Evolutionary conservation across 1,140 invertebrate species (phyloP).

Genomic region (Homalodisca vitripennis): DNA sequence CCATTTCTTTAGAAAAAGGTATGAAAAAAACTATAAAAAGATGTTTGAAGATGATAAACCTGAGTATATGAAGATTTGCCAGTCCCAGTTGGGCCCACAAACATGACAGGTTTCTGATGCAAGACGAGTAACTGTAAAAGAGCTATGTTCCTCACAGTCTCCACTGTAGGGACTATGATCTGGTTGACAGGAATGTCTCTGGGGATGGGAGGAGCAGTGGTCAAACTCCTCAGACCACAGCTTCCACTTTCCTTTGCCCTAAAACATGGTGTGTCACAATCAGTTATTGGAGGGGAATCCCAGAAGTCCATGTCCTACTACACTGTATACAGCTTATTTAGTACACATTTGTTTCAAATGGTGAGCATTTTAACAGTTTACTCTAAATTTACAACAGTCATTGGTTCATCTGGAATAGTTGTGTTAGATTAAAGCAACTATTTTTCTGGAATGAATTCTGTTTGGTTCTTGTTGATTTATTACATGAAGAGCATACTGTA

Average conservation of each 20-base stretch:
- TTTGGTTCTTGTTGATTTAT: too few relatives aligned
- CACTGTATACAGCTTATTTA: too few relatives aligned
- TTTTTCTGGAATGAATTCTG: too few relatives aligned
- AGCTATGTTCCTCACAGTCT: constrained; percentile 57
- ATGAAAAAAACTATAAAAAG: constrained; percentile 72
- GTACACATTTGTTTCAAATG: too few relatives aligned
- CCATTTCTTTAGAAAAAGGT: too few relatives aligned
- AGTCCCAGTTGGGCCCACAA: constrained; percentile 79
- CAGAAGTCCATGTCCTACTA: too few relatives aligned
- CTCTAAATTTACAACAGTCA: too few relatives aligned
- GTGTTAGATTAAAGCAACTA: too few relatives aligned
- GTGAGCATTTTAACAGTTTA: too few relatives aligned
- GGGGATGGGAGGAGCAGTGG: constrained; percentile 74
- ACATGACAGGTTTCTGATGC: constrained; percentile 63
- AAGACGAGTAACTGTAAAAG: constrained; percentile 58
- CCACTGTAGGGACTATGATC: constrained; percentile 75
- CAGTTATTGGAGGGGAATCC: not conserved
- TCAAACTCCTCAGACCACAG: constrained; percentile 84
- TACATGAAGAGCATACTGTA: too few relatives aligned
- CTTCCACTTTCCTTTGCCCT: constrained; percentile 87
- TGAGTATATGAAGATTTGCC: constrained; percentile 73
- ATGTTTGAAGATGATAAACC: constrained; percentile 60
- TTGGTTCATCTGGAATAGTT: too few relatives aligned
- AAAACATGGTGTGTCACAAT: too few relatives aligned
- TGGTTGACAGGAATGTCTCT: constrained; percentile 90